A percentile compares a stretch with the other conserved stretches of the same genome.
phyloP scores from a whole-genome alignment of 2,113 vertebrate genomes.

The Nanger granti region DNA sequence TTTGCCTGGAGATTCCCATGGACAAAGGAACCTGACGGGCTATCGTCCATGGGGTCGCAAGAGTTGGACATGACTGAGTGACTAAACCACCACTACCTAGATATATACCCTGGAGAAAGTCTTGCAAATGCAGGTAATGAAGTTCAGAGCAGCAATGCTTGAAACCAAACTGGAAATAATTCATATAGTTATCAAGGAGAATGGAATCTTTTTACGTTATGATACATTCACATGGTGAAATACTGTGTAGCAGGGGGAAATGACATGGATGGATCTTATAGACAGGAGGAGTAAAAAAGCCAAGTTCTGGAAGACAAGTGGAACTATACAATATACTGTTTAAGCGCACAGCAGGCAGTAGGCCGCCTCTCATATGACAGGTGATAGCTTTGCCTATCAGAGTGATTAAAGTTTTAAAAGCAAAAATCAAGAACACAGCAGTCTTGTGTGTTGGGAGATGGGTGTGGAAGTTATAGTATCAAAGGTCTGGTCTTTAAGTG shows the following conservation, averaged over 20 bases:
- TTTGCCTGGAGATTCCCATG: background rate
- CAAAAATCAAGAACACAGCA: background rate
- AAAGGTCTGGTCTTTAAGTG: background rate
- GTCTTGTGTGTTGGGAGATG: background rate
- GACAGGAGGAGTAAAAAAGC: background rate
- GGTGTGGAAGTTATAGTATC: background rate
- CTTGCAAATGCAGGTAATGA: background rate
- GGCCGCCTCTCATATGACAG: background rate
- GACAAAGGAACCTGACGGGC: background rate
- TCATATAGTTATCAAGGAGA: background rate
- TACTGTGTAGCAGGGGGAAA: background rate
- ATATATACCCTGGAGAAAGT: background rate
- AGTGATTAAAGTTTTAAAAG: background rate
- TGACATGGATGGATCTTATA: background rate
- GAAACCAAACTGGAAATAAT: background rate
- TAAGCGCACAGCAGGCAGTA: background rate
- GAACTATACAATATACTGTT: background rate
- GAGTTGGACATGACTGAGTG: background rate
- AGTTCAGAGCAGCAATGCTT: background rate
- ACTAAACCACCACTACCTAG: background rate
- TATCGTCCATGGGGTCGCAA: background rate
- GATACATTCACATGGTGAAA: background rate
- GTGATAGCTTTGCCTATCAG: background rate
- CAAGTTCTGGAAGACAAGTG: background rate
- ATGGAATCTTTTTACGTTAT: background rate